phyloP scores from a whole-genome alignment of 2,113 vertebrate genomes.

The Suncus etruscus region DNA sequence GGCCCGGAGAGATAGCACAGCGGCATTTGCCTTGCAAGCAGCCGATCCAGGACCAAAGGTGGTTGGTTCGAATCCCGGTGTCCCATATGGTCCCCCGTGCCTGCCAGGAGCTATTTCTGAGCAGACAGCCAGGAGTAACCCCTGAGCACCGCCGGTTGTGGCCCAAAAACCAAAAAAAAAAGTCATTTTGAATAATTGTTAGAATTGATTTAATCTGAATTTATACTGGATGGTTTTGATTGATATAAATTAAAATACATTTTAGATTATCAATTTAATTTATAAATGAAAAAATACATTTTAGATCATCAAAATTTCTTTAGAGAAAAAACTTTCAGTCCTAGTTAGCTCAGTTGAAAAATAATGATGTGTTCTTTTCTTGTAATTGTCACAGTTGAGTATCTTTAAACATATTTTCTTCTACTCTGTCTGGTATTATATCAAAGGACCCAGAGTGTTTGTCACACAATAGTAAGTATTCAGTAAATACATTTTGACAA shows the following conservation, averaged over 20 bases:
- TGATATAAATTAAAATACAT: slow-evolving; percentile 9
- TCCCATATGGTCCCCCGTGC: no score
- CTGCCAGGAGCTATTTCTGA: no score
- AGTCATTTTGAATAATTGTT: slow-evolving; percentile 37
- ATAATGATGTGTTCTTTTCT: background rate
- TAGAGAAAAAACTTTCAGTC: slow-evolving; percentile 7
- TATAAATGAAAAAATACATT: background rate
- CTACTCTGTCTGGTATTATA: background rate
- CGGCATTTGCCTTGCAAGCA: no score
- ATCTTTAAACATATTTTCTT: slow-evolving; percentile 54
- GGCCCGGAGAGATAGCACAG: no score
- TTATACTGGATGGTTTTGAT: slow-evolving; percentile 16
- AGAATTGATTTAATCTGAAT: slow-evolving; percentile 48
- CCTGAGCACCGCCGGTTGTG: no score
- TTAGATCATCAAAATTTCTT: slow-evolving; percentile 30
- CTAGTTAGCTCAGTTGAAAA: background rate
- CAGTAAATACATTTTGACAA: slow-evolving; percentile 47
- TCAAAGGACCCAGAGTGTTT: slow-evolving; percentile 31
- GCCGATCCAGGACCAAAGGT: no score
- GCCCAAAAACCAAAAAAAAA: no score
- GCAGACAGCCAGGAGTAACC: no score
- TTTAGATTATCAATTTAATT: slow-evolving; percentile 12
- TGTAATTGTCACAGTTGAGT: background rate
- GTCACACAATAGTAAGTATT: background rate
- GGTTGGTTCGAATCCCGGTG: no score